phyloP scores from a whole-genome alignment of 2,888 invertebrate genomes.

The Tholera decimalis region DNA sequence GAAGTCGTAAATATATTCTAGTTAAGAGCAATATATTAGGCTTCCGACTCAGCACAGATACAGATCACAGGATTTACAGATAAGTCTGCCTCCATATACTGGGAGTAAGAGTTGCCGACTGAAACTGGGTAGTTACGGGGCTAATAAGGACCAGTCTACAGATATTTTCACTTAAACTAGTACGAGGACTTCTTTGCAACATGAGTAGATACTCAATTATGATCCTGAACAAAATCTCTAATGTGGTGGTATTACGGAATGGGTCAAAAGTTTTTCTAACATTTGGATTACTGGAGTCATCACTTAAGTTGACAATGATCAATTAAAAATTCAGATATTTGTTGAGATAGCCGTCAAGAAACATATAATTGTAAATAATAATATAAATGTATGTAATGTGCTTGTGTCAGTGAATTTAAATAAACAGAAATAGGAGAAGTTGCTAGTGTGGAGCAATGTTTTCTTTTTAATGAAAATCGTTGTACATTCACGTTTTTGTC shows the following conservation, averaged over 20 bases:
- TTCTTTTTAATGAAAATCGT: too few relatives aligned
- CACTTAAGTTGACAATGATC: background rate
- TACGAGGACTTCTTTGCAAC: background rate
- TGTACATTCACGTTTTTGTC: too few relatives aligned
- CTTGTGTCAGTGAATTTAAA: too few relatives aligned
- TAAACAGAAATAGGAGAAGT: too few relatives aligned
- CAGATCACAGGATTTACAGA: conserved; percentile 56
- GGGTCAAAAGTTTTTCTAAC: background rate
- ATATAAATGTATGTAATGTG: too few relatives aligned
- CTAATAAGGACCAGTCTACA: conserved; percentile 3
- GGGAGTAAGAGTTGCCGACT: conserved; percentile 22
- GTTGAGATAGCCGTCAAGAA: too few relatives aligned
- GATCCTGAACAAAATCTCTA: background rate
- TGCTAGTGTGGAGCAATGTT: too few relatives aligned
- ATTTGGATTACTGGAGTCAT: background rate
- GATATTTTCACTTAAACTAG: background rate
- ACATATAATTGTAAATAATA: too few relatives aligned
- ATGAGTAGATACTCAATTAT: background rate
- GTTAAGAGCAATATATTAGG: conserved; percentile 55
- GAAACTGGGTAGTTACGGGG: conserved; percentile 21
- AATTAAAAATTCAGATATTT: background rate
- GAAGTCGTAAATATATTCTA: conserved; percentile 52
- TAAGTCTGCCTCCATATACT: conserved; percentile 33
- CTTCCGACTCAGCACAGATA: conserved; percentile 49
- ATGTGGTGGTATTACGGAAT: background rate